Evolutionary conservation across 2,888 invertebrate genomes (phyloP), one percentile per base, ranked within the genome.

Genomic region (Acleris literana): DNA sequence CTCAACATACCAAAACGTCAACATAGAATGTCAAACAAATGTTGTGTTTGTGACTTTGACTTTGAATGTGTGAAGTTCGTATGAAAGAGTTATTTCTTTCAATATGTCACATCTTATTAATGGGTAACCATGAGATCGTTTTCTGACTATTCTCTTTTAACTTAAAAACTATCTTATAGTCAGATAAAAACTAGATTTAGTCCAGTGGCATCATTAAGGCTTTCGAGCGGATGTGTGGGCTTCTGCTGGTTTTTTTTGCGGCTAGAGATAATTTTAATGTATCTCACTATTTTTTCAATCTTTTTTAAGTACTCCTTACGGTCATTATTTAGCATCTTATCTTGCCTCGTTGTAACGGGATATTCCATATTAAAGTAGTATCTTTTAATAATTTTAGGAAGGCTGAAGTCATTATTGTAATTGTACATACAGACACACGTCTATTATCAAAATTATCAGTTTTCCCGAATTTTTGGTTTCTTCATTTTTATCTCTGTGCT

Each of bases 191-290:
- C 66, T 66, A 62, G 66, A 62, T 66, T 66, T 66, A 25, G 66
- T 66, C 57, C 46, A 49, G 66, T 66, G 66, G 48, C 61, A 66
- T 66, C 66, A 66, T 66, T 66, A 66, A 62, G 66, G 66, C 66
- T 66, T 66, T 66, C 62, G 66, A 66, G 62, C 66, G 66, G 66
- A 66, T 66, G 62, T 66, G 62, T 46, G 25, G 66, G 62, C 62
- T 66, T 66, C 61, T 61, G 54, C 64, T 51, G 25, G 13, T 25
- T 39, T 57, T 66, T 66, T 66, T 66, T 61, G 66, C 52, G 52
- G 22, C 52, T 55, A 51, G 49, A 22, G 51, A 64, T 52, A 59
- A 66, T 66, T 62, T 66, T 62, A 66, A 66, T 66, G 61, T 61
- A 66, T 57, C 62, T 61, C 65, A 49, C 60, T 48, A 62, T 62